Conservation (phyloP, 2,888 invertebrate species). For the Entomobrya multifasciata region DNA sequence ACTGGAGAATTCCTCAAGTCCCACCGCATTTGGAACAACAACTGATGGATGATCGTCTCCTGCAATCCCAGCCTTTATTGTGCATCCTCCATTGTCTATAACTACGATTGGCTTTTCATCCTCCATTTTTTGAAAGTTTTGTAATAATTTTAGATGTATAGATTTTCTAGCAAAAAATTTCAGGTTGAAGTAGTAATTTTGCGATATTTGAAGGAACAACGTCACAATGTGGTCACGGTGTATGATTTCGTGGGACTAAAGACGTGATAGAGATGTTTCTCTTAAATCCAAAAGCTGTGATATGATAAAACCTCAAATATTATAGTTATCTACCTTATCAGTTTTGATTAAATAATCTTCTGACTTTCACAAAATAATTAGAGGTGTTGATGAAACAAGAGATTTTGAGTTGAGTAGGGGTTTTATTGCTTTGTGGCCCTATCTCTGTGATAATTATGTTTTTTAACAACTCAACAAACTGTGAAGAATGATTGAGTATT, state of each 20-base stretch:
- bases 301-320: too few species aligned
- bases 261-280: constrained; percentile 13
- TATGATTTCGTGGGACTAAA: not conserved
- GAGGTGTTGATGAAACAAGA: constrained; percentile 23
- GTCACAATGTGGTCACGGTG: constrained; percentile 17
- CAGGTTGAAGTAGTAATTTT: too few species aligned
- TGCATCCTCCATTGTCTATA: constrained; percentile 83
- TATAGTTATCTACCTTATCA: too few species aligned
- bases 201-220: too few species aligned
- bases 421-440: constrained; percentile 21
- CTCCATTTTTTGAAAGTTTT: constrained; percentile 42
- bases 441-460: constrained; percentile 14
- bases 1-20: constrained; percentile 75
- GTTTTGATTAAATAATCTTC: constrained; percentile 1
- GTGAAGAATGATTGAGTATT: constrained; percentile 11
- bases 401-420: not conserved
- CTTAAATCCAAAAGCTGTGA: not conserved
- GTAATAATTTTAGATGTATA: too few species aligned
- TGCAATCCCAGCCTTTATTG: constrained; percentile 89
- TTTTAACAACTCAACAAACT: constrained; percentile 1
- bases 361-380: constrained; percentile 42
- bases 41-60: constrained; percentile 88
- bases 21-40: constrained; percentile 88
- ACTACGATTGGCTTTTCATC: constrained; percentile 85
- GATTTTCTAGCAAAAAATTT: too few species aligned